Evolutionary conservation across 2,888 invertebrate species (phyloP), one percentile per base, ranked within the genome.

Genomic region (Seira ritae): DNA sequence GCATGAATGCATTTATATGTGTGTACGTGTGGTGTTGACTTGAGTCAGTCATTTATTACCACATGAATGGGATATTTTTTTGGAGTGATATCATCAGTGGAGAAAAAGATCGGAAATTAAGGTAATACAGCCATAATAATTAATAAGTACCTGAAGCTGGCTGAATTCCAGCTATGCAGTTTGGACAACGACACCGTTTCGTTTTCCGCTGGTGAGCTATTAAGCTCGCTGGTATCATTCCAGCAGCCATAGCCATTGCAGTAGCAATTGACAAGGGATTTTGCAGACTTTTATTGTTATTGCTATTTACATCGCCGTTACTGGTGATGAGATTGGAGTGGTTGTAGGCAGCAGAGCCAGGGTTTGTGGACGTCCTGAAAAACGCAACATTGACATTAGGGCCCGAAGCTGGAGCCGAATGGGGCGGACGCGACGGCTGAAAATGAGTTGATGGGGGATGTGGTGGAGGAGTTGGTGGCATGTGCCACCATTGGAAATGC

Each of bases 151-250:
- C 87, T 73, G 83, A 74, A 71, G 80, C 75, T 17, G 88, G 87
- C 72, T 86, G 88, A 67, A 86, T 75, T 75, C 88, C 88, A 65
- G 81, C 79, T 17, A 88, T 76, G 78, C 89, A 89, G 72, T 88
- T 88, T 3, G 89, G 89, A 82, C 89, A 89, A 55, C 89, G 82
- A 80, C 89, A 89, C 50, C 89, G 81, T 31, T 88, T 81, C n/a
- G 87, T 87, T 74, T 88, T 87, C 65, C 88, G 85, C 71, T 85
- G 80, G 20, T 73, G 74, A 12, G 72, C 77, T 19, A 76, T 77
- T 3, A 84, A 70, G 75, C 69, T 73, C 20, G 84, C 72, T 42
- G 79, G 78, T 60, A 84, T 86, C 73, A 72, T 73, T 22, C 73
- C 83, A 24, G 68, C 74, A 20, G 80, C 80, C 80, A 80, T 80